Percentiles rank a stretch among this genome's conserved stretches.
These are phyloP conservation scores for Galleria mellonella DNA, from an alignment of 1,140 invertebrate genomes.

Conservation along the genomic window DNA sequence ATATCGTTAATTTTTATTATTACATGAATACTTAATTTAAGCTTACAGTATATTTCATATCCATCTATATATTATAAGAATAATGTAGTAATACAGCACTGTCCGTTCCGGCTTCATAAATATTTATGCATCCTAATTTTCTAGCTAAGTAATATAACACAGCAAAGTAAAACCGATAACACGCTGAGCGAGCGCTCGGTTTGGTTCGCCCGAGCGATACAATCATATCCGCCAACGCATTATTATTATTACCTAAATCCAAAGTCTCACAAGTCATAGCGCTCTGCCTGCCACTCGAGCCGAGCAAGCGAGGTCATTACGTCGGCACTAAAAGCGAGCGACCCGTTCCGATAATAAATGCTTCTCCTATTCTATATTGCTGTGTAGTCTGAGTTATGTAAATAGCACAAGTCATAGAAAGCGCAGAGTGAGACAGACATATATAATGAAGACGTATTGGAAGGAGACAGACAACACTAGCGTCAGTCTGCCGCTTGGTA, in stretches of 20 bases:
- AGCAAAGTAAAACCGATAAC: too few relatives aligned
- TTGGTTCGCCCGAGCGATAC: too few relatives aligned
- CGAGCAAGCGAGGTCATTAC: constrained; percentile 52
- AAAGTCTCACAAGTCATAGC: constrained; percentile 3
- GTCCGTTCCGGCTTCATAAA: too few relatives aligned
- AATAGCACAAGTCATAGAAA: constrained; percentile 25
- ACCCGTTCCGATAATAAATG: constrained; percentile 41
- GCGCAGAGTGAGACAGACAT: constrained; percentile 21
- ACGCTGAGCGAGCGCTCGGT: too few relatives aligned
- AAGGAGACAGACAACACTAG: constrained; percentile 26
- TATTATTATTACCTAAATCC: constrained; percentile 30
- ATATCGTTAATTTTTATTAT: too few relatives aligned
- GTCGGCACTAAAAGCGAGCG: constrained; percentile 24
- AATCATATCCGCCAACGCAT: not conserved
- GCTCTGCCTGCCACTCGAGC: constrained; percentile 15
- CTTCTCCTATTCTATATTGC: constrained; percentile 11
- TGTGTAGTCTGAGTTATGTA: constrained; percentile 24
- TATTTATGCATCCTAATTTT: too few relatives aligned
- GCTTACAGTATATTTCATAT: too few relatives aligned
- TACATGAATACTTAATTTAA: too few relatives aligned
- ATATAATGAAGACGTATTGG: constrained; percentile 11
- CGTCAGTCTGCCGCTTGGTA: constrained; percentile 32
- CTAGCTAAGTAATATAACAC: too few relatives aligned
- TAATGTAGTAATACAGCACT: too few relatives aligned
- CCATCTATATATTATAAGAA: too few relatives aligned